phyloP scores from a whole-genome alignment of 2,888 invertebrate species.

The Arenicola marina region DNA sequence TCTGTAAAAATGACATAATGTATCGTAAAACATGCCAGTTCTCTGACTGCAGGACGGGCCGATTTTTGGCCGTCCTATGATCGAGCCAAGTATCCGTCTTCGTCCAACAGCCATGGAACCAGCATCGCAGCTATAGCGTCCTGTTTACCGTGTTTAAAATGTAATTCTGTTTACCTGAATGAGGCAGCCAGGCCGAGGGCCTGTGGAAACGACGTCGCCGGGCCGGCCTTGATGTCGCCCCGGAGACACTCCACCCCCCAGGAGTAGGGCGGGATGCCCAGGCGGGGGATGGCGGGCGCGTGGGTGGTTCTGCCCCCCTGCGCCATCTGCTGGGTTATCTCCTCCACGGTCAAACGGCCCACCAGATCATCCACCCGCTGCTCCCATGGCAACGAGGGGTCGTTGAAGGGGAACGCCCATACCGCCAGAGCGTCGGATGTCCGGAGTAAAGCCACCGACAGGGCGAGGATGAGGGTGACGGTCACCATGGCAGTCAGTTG shows the following conservation, averaged over 20 bases:
- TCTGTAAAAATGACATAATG: too few relatives aligned
- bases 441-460: too few relatives aligned
- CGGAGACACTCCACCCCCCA: constrained; percentile 57
- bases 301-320: constrained; percentile 28
- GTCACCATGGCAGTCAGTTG: too few relatives aligned
- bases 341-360: constrained; percentile 43
- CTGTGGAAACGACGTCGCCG: constrained; percentile 55
- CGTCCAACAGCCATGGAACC: too few relatives aligned
- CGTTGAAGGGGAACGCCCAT: constrained; percentile 53
- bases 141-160: too few relatives aligned
- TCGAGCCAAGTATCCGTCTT: too few relatives aligned
- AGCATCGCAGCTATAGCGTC: too few relatives aligned
- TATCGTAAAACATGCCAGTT: too few relatives aligned
- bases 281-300: constrained; percentile 46
- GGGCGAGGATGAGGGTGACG: too few relatives aligned
- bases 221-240: constrained; percentile 48
- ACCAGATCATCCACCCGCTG: constrained; percentile 51
- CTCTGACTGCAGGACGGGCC: too few relatives aligned
- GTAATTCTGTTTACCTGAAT: constrained; percentile 55
- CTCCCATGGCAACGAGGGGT: constrained; percentile 47
- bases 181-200: constrained; percentile 53
- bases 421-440: too few relatives aligned
- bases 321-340: constrained; percentile 37
- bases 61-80: too few relatives aligned
- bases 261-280: constrained; percentile 50